Evolutionary conservation across 2,113 vertebrate species (phyloP).

Genomic region (Elanus axillaris): DNA sequence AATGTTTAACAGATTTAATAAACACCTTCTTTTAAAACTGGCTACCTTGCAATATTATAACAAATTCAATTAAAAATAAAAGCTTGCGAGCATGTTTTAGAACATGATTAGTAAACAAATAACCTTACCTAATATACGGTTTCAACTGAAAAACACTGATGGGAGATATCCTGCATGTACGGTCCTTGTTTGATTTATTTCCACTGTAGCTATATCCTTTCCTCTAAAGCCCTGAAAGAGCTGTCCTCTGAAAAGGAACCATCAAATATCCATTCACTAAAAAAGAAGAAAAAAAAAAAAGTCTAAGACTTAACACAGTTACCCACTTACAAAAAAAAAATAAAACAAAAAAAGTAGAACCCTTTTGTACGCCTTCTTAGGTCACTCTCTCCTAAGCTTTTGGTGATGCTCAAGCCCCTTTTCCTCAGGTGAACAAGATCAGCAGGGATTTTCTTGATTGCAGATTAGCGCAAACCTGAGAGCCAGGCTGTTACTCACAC

Average conservation of each 20-base stretch:
- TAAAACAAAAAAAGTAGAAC: background rate
- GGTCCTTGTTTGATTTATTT: background rate
- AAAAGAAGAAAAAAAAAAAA: background rate
- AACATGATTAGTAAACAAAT: background rate
- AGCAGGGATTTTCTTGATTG: background rate
- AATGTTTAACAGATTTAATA: background rate
- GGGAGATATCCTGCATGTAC: fast-evolving
- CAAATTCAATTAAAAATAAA: background rate
- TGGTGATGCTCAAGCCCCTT: background rate
- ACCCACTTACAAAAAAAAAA: background rate
- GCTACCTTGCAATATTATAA: background rate
- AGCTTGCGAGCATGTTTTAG: background rate
- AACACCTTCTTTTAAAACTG: background rate
- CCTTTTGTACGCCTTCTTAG: background rate
- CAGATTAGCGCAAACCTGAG: background rate
- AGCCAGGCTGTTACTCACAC: background rate
- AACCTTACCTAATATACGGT: background rate
- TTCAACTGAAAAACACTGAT: background rate
- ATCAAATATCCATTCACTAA: background rate
- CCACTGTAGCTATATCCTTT: background rate
- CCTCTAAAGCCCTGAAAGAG: background rate
- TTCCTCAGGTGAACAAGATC: background rate
- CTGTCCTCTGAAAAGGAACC: background rate
- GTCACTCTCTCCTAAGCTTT: background rate
- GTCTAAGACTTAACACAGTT: background rate